These are phyloP conservation scores for Cosmorhoe ocellata DNA, from an alignment of 2,888 invertebrate genomes.

Conservation along the genomic window DNA sequence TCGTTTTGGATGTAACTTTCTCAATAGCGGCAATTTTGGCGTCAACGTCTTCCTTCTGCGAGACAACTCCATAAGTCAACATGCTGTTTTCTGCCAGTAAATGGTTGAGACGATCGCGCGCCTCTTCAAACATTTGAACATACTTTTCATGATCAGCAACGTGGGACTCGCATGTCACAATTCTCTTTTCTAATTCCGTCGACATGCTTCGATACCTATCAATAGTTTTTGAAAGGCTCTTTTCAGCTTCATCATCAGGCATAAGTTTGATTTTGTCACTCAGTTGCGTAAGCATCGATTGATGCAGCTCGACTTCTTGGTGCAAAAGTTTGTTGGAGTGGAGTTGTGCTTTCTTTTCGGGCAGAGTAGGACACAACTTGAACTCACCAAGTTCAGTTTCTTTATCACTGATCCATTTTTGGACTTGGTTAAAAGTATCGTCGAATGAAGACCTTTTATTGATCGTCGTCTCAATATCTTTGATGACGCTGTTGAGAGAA, in stretches of 20 bases:
- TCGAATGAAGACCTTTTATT: slow-evolving; percentile 96
- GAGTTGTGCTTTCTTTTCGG: slow-evolving; percentile 93
- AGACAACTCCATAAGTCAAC: slow-evolving; percentile 89
- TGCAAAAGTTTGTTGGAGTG: slow-evolving; percentile 90
- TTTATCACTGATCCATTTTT: slow-evolving; percentile 92
- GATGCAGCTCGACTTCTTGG: slow-evolving; percentile 94
- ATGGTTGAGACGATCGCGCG: slow-evolving; percentile 91
- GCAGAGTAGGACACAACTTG: slow-evolving; percentile 89
- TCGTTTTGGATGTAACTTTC: slow-evolving; percentile 87
- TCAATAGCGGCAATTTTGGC: slow-evolving; percentile 88
- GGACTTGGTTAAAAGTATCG: slow-evolving; percentile 94
- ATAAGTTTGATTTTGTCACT: slow-evolving; percentile 91
- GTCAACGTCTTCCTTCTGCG: slow-evolving; percentile 90
- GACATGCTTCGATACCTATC: slow-evolving; percentile 87
- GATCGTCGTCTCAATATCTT: slow-evolving; percentile 93
- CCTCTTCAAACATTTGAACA: slow-evolving; percentile 90
- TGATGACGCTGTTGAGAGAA: slow-evolving; percentile 91
- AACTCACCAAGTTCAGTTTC: slow-evolving; percentile 87
- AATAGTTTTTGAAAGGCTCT: slow-evolving; percentile 88
- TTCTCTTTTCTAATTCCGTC: slow-evolving; percentile 85
- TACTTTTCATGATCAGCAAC: slow-evolving; percentile 92
- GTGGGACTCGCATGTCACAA: slow-evolving; percentile 85
- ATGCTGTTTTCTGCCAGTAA: slow-evolving; percentile 90
- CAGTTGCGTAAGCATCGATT: slow-evolving; percentile 91
- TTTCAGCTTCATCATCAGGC: slow-evolving; percentile 90